phyloP scores from a whole-genome alignment of 2,113 vertebrate species.

The Pyxicephalus adspersus region DNA sequence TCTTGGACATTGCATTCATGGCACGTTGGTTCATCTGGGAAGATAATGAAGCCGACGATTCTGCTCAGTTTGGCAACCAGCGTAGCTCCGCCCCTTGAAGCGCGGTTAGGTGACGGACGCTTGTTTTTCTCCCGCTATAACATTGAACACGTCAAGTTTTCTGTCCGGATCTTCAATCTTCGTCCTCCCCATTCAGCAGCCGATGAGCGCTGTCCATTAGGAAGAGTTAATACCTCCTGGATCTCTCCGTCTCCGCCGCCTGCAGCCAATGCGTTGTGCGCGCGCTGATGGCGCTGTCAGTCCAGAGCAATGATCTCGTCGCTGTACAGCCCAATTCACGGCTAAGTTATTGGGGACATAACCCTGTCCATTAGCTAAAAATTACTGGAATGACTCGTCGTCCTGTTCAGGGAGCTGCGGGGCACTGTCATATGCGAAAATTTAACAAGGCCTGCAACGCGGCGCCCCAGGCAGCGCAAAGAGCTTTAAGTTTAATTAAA shows the following conservation, averaged over 20 bases:
- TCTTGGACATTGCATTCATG: too few relatives aligned
- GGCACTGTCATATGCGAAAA: constrained; percentile 48
- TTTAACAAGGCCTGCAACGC: constrained; percentile 53
- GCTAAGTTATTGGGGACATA: constrained; percentile 69
- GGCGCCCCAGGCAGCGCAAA: constrained; percentile 57
- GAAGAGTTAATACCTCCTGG: constrained; percentile 48
- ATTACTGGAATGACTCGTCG: constrained; percentile 68
- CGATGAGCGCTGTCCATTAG: constrained; percentile 11
- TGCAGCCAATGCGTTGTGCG: constrained; percentile 2
- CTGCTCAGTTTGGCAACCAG: too few relatives aligned
- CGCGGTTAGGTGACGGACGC: too few relatives aligned
- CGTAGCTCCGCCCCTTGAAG: too few relatives aligned
- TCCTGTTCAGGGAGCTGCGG: constrained; percentile 59
- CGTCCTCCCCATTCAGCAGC: background rate
- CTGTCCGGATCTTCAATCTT: background rate
- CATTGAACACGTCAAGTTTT: background rate
- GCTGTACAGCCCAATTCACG: constrained; percentile 60
- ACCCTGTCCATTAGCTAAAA: constrained; percentile 73
- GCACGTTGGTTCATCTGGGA: too few relatives aligned
- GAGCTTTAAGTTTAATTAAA: constrained; percentile 74
- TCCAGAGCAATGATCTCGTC: constrained; percentile 34
- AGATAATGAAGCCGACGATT: too few relatives aligned
- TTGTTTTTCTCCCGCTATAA: too few relatives aligned
- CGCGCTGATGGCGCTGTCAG: constrained; percentile 46
- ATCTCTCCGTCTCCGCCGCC: constrained; percentile 33